These are phyloP conservation scores for Brachypteracias leptosomus DNA, from an alignment of 2,113 vertebrate species.

Conservation along the genomic window DNA sequence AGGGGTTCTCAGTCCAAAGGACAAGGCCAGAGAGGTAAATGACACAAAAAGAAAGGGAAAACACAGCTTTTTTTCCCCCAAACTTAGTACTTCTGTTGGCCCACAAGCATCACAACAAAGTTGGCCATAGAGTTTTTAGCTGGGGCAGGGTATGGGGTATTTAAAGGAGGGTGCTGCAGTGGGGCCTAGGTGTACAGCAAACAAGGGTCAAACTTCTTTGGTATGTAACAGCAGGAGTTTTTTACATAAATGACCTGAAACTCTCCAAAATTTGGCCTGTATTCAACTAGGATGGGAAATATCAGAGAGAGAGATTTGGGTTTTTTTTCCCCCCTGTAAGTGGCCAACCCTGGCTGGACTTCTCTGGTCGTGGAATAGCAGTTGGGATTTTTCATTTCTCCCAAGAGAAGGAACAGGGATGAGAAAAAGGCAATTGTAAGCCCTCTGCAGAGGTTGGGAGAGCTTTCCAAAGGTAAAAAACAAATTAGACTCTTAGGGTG, in stretches of 20 bases:
- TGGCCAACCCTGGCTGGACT: background rate
- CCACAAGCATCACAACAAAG: background rate
- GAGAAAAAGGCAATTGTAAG: background rate
- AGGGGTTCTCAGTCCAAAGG: background rate
- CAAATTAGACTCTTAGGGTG: background rate
- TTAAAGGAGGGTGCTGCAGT: background rate
- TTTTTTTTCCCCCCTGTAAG: background rate
- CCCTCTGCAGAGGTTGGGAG: background rate
- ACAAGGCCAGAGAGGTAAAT: background rate
- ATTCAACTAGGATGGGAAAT: background rate
- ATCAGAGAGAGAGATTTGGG: background rate
- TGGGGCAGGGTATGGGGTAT: background rate
- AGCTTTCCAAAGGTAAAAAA: background rate
- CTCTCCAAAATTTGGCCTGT: background rate
- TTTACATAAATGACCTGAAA: background rate
- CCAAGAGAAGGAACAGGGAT: background rate
- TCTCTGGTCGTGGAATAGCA: background rate
- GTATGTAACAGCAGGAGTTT: background rate
- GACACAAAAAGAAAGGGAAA: background rate
- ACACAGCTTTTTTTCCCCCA: rapidly evolving
- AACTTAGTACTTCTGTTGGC: background rate
- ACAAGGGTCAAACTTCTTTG: background rate
- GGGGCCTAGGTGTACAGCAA: background rate
- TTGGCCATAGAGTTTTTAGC: background rate
- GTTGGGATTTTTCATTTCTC: background rate